Base-by-base conservation (phyloP, 2,797 vertebrate species). In the Tragopan temminckii region DNA sequence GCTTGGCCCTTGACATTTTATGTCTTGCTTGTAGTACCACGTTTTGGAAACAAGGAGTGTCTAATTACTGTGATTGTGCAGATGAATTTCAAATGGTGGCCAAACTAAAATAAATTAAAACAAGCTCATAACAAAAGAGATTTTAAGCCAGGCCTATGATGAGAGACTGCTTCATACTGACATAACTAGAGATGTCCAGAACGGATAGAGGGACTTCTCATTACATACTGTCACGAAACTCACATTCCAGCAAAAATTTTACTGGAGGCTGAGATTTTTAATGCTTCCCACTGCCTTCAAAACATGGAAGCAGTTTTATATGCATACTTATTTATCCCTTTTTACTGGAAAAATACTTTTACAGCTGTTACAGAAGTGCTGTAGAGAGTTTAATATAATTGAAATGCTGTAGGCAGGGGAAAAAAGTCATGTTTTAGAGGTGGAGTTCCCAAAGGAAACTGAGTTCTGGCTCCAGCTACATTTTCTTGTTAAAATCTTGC, bases 381-480 rank as follows among this genome's bases (percentile, higher is more conserved):
- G 91, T 94, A 83, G 88, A 96, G 94, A 95, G 71, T 90, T 78
- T 96, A 94, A 93, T 94, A 46, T 90, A 96, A 97, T 62, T 80
- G 90, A 97, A 94, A 92, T 95, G 90, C 80, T 92, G 78, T 88
- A 94, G 88, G 57, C 83, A 68, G 43, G 11, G 24, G 20, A 13
- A 69, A 85, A 84, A 90, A 91, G 79, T 50, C 53, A 42, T 36
- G 29, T 86, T 96, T 97, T 69, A 62, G 75, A 92, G 80, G 78
- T 80, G 64, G 92, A 94, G 92, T 84, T 90, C 91, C 93, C 93
- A 88, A 93, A 96, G 83, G 95, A 97, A 97, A 88, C 90, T 53
- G 80, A 91, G 27, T 89, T 96, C 90, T 93, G 78, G 84, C 48
- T 80, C 53, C 58, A 89, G 72, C 21, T 59, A 33, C 36, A 36